Conservation (phyloP, 1,140 invertebrate species). For the Drosophila punjabiensis region DNA sequence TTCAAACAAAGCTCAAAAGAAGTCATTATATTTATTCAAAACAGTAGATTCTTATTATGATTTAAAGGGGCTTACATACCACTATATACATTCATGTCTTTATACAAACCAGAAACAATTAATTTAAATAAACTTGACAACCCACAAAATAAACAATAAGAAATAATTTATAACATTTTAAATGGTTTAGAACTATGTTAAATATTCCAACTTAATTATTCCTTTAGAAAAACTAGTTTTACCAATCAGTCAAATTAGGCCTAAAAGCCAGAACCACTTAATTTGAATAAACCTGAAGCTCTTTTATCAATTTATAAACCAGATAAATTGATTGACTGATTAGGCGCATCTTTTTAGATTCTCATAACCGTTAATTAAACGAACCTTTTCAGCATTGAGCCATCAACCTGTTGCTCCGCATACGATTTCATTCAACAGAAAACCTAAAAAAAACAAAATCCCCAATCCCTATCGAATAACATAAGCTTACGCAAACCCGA, state of each 20-base stretch:
- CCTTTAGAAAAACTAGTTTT: not conserved
- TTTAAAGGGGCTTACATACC: no score
- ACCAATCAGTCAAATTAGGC: constrained; percentile 3
- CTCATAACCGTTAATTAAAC: constrained; percentile 10
- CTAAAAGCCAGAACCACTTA: constrained; percentile 1
- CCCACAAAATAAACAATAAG: not conserved
- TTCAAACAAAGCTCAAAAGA: not conserved
- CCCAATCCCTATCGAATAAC: constrained; percentile 55
- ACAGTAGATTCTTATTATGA: not conserved
- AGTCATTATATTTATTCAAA: not conserved
- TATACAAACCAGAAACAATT: not conserved
- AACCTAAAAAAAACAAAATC: constrained; percentile 14
- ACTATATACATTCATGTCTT: not conserved
- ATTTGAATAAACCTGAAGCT: not conserved
- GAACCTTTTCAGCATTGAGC: constrained; percentile 30
- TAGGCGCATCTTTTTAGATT: constrained; percentile 6
- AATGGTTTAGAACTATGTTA: not conserved
- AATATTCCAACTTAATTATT: not conserved
- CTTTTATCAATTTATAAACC: not conserved
- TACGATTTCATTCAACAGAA: constrained; percentile 46
- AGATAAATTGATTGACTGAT: constrained; percentile 11
- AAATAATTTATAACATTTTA: not conserved
- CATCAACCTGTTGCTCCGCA: constrained; percentile 50
- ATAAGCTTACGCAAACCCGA: constrained; percentile 61
- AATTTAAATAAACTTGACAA: not conserved